phyloP scores from a whole-genome alignment of 2,797 vertebrate genomes.

The Pseudocheirus occidentalis region DNA sequence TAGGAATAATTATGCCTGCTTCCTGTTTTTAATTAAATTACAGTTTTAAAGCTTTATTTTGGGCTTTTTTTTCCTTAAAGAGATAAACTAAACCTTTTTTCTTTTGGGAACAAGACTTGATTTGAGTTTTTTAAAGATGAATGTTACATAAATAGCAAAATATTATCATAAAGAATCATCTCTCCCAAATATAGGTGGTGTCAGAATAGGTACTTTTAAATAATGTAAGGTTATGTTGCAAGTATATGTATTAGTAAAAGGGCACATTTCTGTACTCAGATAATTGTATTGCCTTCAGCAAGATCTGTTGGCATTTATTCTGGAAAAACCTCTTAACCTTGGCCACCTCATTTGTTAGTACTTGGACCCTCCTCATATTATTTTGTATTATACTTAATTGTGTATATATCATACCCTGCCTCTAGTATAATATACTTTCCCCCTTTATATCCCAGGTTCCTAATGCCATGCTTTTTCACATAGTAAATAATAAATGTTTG shows the following conservation, averaged over 20 bases:
- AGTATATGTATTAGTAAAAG: background rate
- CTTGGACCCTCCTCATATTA: background rate
- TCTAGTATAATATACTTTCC: background rate
- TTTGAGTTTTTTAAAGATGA: constrained; percentile 28
- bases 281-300: background rate
- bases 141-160: background rate
- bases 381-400: background rate
- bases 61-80: background rate
- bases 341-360: background rate
- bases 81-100: constrained; percentile 27
- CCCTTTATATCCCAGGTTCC: background rate
- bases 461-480: background rate
- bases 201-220: background rate
- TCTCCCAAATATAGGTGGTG: background rate
- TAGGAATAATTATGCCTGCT: constrained; percentile 8
- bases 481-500: background rate
- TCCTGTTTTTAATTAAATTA: constrained; percentile 41
- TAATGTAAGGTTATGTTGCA: background rate
- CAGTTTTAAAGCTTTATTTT: constrained; percentile 41
- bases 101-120: constrained; percentile 1
- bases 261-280: background rate
- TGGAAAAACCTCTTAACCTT: background rate
- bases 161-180: constrained; percentile 7
- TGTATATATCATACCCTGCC: background rate
- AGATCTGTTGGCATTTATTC: background rate